Percentiles rank a stretch among this genome's conserved stretches.
Conservation (phyloP, 2,888 invertebrate genomes). For the Acanthopleura granulata region DNA sequence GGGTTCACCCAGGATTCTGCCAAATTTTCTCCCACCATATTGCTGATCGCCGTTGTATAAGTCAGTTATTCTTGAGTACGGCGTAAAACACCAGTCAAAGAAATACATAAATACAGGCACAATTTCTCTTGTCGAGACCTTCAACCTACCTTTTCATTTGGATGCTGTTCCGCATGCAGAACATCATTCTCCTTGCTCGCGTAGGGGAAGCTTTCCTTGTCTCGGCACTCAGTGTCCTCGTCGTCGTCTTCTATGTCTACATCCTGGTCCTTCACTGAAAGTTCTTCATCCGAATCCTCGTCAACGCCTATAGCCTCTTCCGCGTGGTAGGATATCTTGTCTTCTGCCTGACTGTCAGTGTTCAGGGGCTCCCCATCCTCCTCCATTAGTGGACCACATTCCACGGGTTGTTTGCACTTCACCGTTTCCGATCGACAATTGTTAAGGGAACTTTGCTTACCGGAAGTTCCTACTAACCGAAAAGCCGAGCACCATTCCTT, state of each 20-base stretch:
- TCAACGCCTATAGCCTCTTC: constrained; percentile 20
- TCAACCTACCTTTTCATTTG: no score
- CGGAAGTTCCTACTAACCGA: constrained; percentile 27
- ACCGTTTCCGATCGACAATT: constrained; percentile 7
- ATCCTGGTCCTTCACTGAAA: background rate
- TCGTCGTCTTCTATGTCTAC: background rate
- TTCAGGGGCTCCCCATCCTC: constrained; percentile 30
- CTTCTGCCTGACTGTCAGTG: constrained; percentile 32
- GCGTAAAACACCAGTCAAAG: no score
- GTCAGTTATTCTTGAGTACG: no score
- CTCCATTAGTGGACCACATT: constrained; percentile 22
- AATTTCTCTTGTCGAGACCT: no score
- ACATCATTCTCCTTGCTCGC: no score
- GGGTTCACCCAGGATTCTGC: no score
- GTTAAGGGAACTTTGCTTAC: background rate
- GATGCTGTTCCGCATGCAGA: no score
- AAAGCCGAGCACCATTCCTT: constrained; percentile 38
- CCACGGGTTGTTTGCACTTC: constrained; percentile 19
- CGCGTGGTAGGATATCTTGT: constrained; percentile 25
- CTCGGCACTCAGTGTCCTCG: background rate
- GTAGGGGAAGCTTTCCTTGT: no score
- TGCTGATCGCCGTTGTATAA: no score
- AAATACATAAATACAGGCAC: no score
- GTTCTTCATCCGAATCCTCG: background rate
- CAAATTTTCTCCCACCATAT: no score